Evolutionary conservation across 2,113 vertebrate species (phyloP).

Genomic region (Pithys albifrons): DNA sequence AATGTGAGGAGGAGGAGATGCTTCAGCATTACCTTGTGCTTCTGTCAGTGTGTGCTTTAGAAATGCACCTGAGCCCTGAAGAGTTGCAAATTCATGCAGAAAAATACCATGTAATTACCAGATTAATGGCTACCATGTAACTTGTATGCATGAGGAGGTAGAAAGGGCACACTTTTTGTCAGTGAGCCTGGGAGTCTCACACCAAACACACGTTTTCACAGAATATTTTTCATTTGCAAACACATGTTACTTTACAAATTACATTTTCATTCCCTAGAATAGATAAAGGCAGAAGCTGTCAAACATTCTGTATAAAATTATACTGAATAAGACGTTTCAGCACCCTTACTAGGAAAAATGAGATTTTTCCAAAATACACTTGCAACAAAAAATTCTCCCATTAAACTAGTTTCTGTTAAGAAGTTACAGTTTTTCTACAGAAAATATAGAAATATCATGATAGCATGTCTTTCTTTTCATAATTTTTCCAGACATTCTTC

Average conservation of each 20-base stretch:
- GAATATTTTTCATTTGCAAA: background rate
- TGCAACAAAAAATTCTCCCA: background rate
- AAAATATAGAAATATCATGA: background rate
- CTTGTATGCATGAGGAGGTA: accelerated
- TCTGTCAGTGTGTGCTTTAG: background rate
- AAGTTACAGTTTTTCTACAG: background rate
- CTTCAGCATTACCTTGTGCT: background rate
- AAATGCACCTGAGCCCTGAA: background rate
- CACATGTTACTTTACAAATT: background rate
- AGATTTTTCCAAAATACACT: background rate
- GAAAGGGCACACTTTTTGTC: background rate
- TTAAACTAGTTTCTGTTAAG: background rate
- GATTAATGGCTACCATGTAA: background rate
- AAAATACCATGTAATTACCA: background rate
- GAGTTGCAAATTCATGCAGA: background rate
- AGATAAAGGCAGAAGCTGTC: background rate
- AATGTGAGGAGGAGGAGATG: background rate
- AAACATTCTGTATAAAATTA: background rate
- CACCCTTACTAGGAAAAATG: background rate
- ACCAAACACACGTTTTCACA: accelerated
- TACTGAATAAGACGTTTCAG: background rate
- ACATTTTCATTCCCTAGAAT: background rate
- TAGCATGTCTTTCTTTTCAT: background rate
- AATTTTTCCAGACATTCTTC: background rate
- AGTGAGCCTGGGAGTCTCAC: accelerated